phyloP scores from a whole-genome alignment of 1,140 invertebrate species.

The Neodiprion virginianus region DNA sequence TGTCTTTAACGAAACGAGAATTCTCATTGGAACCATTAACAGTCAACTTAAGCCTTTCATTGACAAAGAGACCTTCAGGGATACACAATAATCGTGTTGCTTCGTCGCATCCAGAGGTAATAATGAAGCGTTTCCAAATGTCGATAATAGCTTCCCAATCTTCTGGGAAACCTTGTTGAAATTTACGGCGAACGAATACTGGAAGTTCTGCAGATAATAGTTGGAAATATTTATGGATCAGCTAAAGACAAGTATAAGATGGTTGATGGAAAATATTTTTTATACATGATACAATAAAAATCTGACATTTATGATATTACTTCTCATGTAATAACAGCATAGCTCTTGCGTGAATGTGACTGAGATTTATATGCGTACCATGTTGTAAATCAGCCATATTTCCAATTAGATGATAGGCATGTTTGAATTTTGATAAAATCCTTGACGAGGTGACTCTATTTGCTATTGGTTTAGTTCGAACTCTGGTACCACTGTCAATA shows the following conservation, averaged over 20 bases:
- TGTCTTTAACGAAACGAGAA: neutral
- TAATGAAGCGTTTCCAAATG: slow-evolving; percentile 45
- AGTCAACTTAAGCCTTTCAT: neutral
- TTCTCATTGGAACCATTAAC: neutral
- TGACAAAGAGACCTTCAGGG: neutral
- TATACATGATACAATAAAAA: slow-evolving; percentile 8
- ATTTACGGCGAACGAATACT: slow-evolving; percentile 50
- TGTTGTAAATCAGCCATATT: slow-evolving; percentile 41
- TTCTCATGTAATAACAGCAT: neutral
- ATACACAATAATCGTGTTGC: neutral
- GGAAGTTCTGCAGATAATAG: slow-evolving; percentile 42
- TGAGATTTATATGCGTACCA: slow-evolving; percentile 33
- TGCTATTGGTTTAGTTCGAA: slow-evolving; percentile 47
- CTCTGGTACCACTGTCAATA: slow-evolving; percentile 40
- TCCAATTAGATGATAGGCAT: slow-evolving; percentile 46
- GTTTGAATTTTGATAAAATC: slow-evolving; percentile 44
- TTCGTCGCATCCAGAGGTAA: neutral
- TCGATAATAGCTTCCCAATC: slow-evolving; percentile 54
- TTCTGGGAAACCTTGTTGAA: slow-evolving; percentile 55
- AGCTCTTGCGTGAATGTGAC: neutral
- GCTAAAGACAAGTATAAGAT: neutral
- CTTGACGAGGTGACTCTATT: slow-evolving; percentile 34
- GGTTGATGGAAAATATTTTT: neutral
- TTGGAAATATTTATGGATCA: neutral
- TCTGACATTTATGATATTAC: slow-evolving; percentile 6